Conservation (phyloP, 2,797 vertebrate species). For the Artibeus jamaicensis region DNA sequence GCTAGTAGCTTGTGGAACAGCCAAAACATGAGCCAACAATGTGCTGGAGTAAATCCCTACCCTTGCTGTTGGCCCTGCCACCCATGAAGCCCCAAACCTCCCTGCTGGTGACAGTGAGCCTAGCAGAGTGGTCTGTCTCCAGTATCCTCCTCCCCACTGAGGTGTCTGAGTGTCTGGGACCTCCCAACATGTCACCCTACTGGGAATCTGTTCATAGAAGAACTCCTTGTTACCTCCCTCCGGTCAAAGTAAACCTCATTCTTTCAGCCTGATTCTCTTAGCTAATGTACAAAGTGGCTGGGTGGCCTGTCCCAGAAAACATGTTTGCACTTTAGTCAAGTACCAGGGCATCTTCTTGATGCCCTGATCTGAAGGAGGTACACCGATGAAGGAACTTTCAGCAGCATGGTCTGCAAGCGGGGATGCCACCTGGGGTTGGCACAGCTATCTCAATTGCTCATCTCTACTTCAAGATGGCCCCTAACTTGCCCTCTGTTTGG, state of each 20-base stretch:
- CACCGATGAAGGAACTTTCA: not conserved
- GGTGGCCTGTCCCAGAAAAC: not conserved
- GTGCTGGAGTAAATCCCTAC: constrained; percentile 8
- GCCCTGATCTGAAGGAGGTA: not conserved
- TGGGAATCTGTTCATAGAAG: constrained; percentile 34
- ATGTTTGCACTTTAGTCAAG: not conserved
- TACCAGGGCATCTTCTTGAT: not conserved
- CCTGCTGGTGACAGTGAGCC: not conserved
- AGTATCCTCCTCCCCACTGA: not conserved
- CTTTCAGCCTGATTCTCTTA: constrained; percentile 6
- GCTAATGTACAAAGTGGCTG: not conserved
- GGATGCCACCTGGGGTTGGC: not conserved
- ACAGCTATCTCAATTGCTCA: not conserved
- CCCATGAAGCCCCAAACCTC: constrained; percentile 52
- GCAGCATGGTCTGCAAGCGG: not conserved
- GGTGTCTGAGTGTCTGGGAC: constrained; percentile 46
- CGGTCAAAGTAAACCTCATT: constrained; percentile 45
- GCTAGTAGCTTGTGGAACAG: not conserved
- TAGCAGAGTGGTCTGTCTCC: not conserved
- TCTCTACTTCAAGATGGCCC: fast-evolving
- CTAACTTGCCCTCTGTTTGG: not conserved
- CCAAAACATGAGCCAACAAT: constrained; percentile 20
- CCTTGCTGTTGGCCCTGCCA: not conserved
- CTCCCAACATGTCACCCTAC: constrained; percentile 39
- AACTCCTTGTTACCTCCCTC: constrained; percentile 29